Base-by-base conservation (phyloP, 2,888 invertebrate species). In the Gymnosoma rotundatum region DNA sequence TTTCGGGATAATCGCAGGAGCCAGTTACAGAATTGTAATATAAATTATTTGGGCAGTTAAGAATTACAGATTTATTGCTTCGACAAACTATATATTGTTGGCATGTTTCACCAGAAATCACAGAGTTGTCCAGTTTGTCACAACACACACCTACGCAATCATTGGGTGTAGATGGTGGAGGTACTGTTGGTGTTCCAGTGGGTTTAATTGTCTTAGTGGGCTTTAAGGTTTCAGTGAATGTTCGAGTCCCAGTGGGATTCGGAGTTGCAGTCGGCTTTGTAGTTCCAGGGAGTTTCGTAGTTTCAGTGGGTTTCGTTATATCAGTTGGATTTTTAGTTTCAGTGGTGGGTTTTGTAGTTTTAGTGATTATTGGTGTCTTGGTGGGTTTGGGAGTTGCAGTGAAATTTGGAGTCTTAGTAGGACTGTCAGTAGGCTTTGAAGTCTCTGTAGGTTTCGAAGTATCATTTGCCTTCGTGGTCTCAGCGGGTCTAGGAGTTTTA, bases 1-100 rank as follows among this genome's bases (percentile, higher is more conserved):
- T 82, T 8, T 86, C 64, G 5, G 90, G 91, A 56, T 58, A 89
- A 60, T 89, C 91, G 76, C 90, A 90, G 0, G 66, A 9, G 14
- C 78, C 64, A 0, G 85, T 87, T 0, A 5, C 8, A 0, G 18
- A 16, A 63, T 89, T 88, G 63, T 82, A 90, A 6, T 89, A 88
- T 50, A 90, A 81, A 42, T 89, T 88, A 18, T 87, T 81, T 38
- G 90, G 87, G 8, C 90, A 90, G 0, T 5, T 79, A 8, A 87
- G 75, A 8, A 81, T 38, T 5, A 67, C 72, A 16, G 78, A 54
- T 0, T 52, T 6, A 54, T 87, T 87, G 36, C 83, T 32, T 20
- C 63, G 18, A 38, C 88, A 88, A 1, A 88, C 86, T 42, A 87
- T 72, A 54, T 86, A 88, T 25, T 87, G 85, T 36, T 61, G 84